Base-by-base conservation (phyloP, 1,140 invertebrate genomes). In the Sycobia sp. region DNA sequence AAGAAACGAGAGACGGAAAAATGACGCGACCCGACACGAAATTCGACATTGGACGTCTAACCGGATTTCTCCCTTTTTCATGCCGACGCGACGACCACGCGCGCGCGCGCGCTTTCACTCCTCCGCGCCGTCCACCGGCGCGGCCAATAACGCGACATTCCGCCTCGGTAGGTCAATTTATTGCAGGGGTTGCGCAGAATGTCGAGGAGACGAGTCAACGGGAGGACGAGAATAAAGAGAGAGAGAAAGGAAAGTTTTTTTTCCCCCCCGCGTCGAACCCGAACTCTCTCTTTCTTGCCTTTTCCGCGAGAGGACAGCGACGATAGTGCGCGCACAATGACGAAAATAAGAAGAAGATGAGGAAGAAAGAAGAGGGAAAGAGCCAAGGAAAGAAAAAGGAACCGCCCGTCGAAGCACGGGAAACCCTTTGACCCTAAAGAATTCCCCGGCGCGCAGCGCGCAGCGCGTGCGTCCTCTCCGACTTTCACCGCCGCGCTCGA, bases 401-500 rank as follows among this genome's bases (percentile, higher is more conserved):
- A n/a, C n/a, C n/a, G n/a, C n/a, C n/a, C n/a, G n/a, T 16, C 2
- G 16, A 38, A 43, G 44, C 4, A 41, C 23, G 51, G 34, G n/a
- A 67, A 80, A 81, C 77, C 76, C 78, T 79, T 80, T 77, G 53
- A 34, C 18, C 27, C 18, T 43, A 25, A 2, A 36, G 20, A 39
- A 63, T 51, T 50, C 46, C 46, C 64, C 66, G 60, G 62, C 10
- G 22, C 25, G 11, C 14, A 1, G 9, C n/a, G n/a, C n/a, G n/a
- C n/a, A n/a, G 1, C 14, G 10, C 7, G 11, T 29, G 22, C 25
- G 49, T 43, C 32, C 23, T n/a, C n/a, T n/a, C 53, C 41, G 67
- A 79, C 79, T 82, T 79, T 81, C 77, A 73, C 76, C 50, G 18
- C n/a, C n/a, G n/a, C n/a, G n/a, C n/a, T n/a, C n/a, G 27, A n/a